phyloP scores from a whole-genome alignment of 2,888 invertebrate species.

The Diplazon laetatorius region DNA sequence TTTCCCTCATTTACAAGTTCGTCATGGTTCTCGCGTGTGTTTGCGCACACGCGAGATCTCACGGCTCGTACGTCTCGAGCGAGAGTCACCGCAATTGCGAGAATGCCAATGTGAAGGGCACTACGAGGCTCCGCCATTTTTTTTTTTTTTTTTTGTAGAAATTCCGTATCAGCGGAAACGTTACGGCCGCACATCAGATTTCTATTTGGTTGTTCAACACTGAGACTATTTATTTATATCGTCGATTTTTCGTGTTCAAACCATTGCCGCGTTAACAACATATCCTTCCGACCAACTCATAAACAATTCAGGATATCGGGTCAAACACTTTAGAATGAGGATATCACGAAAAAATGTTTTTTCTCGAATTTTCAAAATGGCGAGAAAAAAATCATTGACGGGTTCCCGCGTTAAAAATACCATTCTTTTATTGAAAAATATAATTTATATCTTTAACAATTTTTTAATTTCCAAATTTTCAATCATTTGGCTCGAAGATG shows the following conservation, averaged over 20 bases:
- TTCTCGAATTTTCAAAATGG: no score
- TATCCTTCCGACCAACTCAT: no score
- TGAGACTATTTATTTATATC: background rate
- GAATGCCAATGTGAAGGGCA: conserved; percentile 12
- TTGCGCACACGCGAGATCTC: background rate
- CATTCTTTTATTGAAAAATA: no score
- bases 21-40: conserved; percentile 29
- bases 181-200: background rate
- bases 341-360: no score
- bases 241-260: background rate
- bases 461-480: no score
- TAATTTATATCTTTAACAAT: no score
- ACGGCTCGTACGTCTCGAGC: conserved; percentile 27
- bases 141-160: background rate
- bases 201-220: background rate
- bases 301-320: no score
- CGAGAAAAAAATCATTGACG: no score
- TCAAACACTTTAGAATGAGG: no score
- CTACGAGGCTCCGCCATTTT: background rate
- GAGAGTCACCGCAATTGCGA: background rate
- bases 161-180: background rate
- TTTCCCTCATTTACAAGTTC: conserved; percentile 42
- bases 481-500: no score
- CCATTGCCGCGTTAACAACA: background rate
- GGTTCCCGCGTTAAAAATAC: no score